These are phyloP conservation scores for Pachycephala philippinensis DNA, from an alignment of 2,113 vertebrate species.

Conservation along the genomic window DNA sequence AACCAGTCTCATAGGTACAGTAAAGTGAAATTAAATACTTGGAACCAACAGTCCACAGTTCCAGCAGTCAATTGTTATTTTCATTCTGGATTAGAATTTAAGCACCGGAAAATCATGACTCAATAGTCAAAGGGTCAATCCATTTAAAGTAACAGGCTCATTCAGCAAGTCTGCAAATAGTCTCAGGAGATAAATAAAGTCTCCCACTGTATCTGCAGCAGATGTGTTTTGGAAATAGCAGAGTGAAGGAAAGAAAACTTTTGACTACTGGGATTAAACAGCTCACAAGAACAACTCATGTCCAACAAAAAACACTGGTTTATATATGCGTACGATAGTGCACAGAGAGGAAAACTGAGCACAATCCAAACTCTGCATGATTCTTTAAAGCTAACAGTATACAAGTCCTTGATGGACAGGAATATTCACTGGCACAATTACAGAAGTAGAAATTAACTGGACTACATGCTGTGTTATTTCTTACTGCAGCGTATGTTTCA, in stretches of 20 bases:
- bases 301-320: not conserved
- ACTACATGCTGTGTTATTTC: not conserved
- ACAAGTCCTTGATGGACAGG: not conserved
- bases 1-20: not conserved
- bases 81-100: constrained; percentile 18
- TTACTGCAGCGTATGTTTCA: not conserved
- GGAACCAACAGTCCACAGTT: not conserved
- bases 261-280: not conserved
- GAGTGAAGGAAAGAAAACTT: not conserved
- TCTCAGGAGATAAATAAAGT: constrained; percentile 5
- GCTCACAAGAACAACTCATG: not conserved
- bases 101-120: not conserved
- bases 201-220: constrained; percentile 2
- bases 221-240: not conserved
- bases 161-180: constrained; percentile 15
- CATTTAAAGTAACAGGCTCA: constrained; percentile 35
- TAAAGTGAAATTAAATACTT: constrained; percentile 15
- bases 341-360: not conserved
- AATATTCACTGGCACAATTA: not conserved
- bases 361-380: not conserved
- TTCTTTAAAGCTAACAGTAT: not conserved
- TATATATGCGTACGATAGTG: not conserved
- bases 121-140: constrained; percentile 39
- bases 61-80: not conserved
- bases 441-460: not conserved